Base-by-base conservation (phyloP, 2,113 vertebrate species). In the Dromaius novaehollandiae region DNA sequence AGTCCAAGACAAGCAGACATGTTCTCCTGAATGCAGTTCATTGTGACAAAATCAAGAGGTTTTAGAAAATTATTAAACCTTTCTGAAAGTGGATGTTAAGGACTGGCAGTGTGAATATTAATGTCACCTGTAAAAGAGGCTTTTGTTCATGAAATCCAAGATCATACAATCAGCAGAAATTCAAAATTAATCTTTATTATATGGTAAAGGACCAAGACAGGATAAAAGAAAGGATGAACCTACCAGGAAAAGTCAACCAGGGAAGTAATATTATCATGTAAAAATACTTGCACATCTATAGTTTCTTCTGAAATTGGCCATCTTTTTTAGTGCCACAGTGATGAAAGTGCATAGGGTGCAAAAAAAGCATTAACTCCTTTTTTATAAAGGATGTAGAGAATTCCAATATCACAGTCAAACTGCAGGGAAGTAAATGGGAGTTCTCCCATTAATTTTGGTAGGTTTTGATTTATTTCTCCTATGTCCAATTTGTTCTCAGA, bases 11-110 rank as follows among this genome's bases (percentile, higher is more conserved):
- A 90, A 93, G 88, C 51, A 50, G 64, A 61, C 75, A 64, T 76
- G 89, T 58, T 83, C 65, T 40, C 32, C 76, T 97, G 92, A 95
- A 76, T 96, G 13, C 64, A 25, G 77, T 58, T 95, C 93, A 93
- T 93, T 97, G 94, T 92, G 93, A 73, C 86, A 93, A 97, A 97
- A 97, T 96, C 94, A 97, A 81, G 89, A 95, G 90, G 81, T 87
- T 96, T 96, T 75, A 95, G 93, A 94, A 96, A 97, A 96, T 93
- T 83, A 97, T 94, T 86, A 87, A 96, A 92, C 83, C 86, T 95
- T 96, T 94, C 80, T 93, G 82, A 58, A 66, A 95, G 55, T 92
- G 58, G 88, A 89, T 78, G 90, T 91, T 97, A 78, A 46, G 36
- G 83, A 80, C 73, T 90, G 90, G 80, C 75, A 78, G 8, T 1